A percentile compares a stretch with the other conserved stretches of the same genome.
These are phyloP conservation scores for Melanaphis sacchari DNA, from an alignment of 1,140 invertebrate species.

Conservation along the genomic window DNA sequence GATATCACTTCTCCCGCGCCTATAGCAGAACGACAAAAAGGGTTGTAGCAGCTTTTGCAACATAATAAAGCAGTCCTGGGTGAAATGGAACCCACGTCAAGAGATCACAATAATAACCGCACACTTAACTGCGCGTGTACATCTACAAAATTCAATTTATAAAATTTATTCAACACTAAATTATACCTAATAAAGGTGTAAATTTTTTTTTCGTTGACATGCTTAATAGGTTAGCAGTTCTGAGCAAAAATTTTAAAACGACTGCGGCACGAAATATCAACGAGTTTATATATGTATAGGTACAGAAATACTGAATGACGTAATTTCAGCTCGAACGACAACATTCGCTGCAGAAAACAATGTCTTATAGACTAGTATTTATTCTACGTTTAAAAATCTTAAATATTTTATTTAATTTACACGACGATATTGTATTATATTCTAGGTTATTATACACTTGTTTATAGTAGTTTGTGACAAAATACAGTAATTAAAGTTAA, in stretches of 20 bases:
- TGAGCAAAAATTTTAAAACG: not conserved
- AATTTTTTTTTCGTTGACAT: not conserved
- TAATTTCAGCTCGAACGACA: not conserved
- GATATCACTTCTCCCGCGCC: not conserved
- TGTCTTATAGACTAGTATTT: not conserved
- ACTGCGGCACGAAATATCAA: not conserved
- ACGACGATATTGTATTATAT: not conserved
- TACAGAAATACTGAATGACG: not conserved
- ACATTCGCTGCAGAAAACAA: not conserved
- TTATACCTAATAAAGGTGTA: not conserved
- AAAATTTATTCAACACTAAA: not conserved
- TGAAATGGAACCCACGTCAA: not conserved
- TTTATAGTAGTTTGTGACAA: slow-evolving; percentile 23
- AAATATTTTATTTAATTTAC: not conserved
- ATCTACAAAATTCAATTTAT: no score
- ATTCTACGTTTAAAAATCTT: not conserved
- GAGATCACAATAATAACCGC: not conserved
- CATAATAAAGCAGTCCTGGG: not conserved
- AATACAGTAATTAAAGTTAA: slow-evolving; percentile 31
- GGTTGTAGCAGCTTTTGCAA: not conserved
- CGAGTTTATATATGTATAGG: not conserved
- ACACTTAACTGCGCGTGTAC: not conserved
- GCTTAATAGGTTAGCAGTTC: not conserved
- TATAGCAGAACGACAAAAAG: no score
- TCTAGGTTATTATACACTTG: not conserved